Evolutionary conservation across 2,113 vertebrate genomes (phyloP), one percentile per base, ranked within the genome.

Genomic region (Trogon surrucura): DNA sequence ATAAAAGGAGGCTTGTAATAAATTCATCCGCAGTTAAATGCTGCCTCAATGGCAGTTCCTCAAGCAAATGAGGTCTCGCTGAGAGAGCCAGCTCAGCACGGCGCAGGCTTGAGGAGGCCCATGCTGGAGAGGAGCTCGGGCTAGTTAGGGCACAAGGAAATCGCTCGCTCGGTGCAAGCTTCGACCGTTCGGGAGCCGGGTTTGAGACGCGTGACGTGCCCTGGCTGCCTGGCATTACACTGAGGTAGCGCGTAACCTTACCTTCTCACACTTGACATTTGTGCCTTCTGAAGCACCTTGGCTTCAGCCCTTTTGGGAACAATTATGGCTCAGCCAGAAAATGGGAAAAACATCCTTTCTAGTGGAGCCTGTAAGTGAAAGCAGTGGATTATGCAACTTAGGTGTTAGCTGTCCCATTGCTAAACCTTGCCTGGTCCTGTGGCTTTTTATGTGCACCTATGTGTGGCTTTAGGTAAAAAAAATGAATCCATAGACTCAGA

Each of bases 61-160:
- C 32, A 87, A 81, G 53, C 78, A 66, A 88, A 91, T 64, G 80
- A 93, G 73, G 69, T n/a, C 44, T 93, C 0, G 0, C 36, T 1
- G 19, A 47, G 73, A 92, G 44, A 91, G 94, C 86, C 86, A 80
- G 83, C 86, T 97, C 95, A 95, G 94, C 91, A 84, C 32, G 6
- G 83, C 1, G 0, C 38, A 2, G 92, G 34, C 65, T 2, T 0
- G 50, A 60, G 71, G 58, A 80, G 80, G 77, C 74, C 53, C 27
- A 3, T 0, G 4, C 65, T 50, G 51, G 34, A 71, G 20, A 89
- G 62, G 56, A 81, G 72, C 5, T 81, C 69, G 30, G 91, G 65
- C 92, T 6, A 19, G 80, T 89, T 89, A 34, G 0, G 34, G 83
- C 86, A 74, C 2, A 0, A 88, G 83, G 73, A 88, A 93, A 64